Evolutionary conservation across 2,888 invertebrate species (phyloP).

Genomic region (Caenorhabditis drosophilae): DNA sequence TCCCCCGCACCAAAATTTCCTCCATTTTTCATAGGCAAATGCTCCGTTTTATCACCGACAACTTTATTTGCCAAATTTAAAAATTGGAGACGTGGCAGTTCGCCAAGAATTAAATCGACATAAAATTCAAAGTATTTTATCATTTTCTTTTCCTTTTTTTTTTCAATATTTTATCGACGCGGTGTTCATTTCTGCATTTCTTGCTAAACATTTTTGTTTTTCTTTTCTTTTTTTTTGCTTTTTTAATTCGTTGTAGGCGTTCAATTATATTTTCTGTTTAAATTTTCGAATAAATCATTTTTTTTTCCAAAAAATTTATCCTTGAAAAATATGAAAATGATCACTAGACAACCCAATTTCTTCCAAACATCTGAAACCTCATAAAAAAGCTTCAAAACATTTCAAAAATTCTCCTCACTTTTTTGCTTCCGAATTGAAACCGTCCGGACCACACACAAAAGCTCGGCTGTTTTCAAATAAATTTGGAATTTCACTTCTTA

Average conservation of each 20-base stretch:
- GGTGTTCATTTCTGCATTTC: constrained; percentile 25
- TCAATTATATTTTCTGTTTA: not conserved
- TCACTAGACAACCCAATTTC: constrained; percentile 12
- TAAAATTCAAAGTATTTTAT: constrained; percentile 3
- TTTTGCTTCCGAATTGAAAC: constrained; percentile 27
- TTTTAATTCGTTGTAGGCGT: too few relatives aligned
- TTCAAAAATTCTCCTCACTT: not conserved
- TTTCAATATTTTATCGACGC: constrained; percentile 7
- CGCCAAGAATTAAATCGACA: constrained; percentile 41
- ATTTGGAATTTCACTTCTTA: too few relatives aligned
- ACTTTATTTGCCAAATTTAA: constrained; percentile 59
- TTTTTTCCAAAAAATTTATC: constrained; percentile 1
- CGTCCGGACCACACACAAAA: constrained; percentile 38
- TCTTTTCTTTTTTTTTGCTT: not conserved
- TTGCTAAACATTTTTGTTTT: constrained; percentile 9
- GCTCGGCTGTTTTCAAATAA: constrained; percentile 4
- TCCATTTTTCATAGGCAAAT: too few relatives aligned
- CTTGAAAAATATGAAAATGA: constrained; percentile 28
- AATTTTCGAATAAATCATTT: not conserved
- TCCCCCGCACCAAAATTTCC: too few relatives aligned
- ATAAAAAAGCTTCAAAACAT: too few relatives aligned
- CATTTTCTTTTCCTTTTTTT: not conserved
- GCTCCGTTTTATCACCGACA: constrained; percentile 59
- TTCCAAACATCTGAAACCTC: constrained; percentile 18
- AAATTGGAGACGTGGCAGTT: constrained; percentile 58